Evolutionary conservation across 2,797 vertebrate genomes (phyloP).

Genomic region (Cheracebus regulus): DNA sequence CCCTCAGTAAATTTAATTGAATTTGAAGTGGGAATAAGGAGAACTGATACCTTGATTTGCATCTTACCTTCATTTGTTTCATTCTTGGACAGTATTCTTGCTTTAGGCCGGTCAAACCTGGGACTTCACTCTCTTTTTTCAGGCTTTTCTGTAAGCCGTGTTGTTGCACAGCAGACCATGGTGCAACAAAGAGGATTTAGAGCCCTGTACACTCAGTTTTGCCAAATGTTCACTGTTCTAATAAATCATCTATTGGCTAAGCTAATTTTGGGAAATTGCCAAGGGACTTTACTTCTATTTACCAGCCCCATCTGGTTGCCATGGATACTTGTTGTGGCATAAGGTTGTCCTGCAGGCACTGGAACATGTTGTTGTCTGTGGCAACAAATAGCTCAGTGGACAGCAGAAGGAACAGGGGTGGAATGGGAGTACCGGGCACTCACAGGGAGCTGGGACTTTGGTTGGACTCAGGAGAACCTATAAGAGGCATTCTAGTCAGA

Average conservation of each 20-base stretch:
- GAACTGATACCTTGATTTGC: neutral
- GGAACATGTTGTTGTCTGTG: constrained; percentile 65
- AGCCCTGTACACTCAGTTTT: neutral
- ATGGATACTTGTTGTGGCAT: constrained; percentile 70
- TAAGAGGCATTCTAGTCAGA: neutral
- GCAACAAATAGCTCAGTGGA: constrained; percentile 61
- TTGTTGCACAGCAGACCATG: neutral
- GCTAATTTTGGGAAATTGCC: constrained; percentile 71
- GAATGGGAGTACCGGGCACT: neutral
- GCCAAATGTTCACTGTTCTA: constrained; percentile 41
- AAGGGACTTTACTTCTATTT: constrained; percentile 67
- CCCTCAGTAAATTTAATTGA: neutral
- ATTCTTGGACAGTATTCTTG: neutral
- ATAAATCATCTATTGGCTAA: constrained; percentile 67
- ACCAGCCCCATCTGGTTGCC: constrained; percentile 67
- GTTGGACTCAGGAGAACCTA: neutral
- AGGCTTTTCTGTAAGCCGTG: neutral
- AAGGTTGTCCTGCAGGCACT: constrained; percentile 49
- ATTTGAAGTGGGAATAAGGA: neutral
- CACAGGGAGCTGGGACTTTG: neutral
- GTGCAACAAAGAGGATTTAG: constrained; percentile 49
- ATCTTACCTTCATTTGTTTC: neutral
- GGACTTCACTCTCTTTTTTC: neutral
- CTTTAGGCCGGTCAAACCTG: neutral
- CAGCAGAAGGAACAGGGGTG: neutral